phyloP scores from a whole-genome alignment of 2,797 vertebrate species.

The Microctenopoma lineatum region DNA sequence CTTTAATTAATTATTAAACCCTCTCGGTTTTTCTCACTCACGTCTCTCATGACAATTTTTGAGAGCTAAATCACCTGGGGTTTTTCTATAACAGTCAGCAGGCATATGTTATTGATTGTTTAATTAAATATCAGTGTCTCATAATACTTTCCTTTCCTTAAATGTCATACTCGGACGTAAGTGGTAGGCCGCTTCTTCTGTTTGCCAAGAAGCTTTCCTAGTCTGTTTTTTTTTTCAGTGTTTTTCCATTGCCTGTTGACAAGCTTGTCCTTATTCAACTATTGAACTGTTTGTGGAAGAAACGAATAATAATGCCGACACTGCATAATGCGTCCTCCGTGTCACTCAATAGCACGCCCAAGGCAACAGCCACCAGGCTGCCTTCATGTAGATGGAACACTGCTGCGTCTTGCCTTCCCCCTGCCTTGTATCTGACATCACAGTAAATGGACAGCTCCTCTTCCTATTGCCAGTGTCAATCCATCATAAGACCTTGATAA shows the following conservation, averaged over 20 bases:
- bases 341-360: slow-evolving; percentile 61
- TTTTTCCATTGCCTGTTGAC: slow-evolving; percentile 22
- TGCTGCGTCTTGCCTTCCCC: slow-evolving; percentile 41
- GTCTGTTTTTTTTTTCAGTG: neutral
- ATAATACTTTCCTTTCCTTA: slow-evolving; percentile 19
- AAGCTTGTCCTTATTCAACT: slow-evolving; percentile 39
- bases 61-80: slow-evolving; percentile 23
- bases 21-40: slow-evolving; percentile 14
- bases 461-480: slow-evolving; percentile 48
- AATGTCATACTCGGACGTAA: slow-evolving; percentile 6
- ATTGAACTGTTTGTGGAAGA: slow-evolving; percentile 50
- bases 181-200: neutral
- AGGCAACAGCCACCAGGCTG: slow-evolving; percentile 63
- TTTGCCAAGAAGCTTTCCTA: slow-evolving; percentile 4
- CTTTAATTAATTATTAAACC: slow-evolving; percentile 78
- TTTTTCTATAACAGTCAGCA: slow-evolving; percentile 10
- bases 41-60: slow-evolving; percentile 27
- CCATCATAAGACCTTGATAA: slow-evolving; percentile 63
- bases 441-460: slow-evolving; percentile 50
- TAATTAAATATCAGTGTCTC: slow-evolving; percentile 8
- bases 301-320: slow-evolving; percentile 39
- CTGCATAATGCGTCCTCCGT: slow-evolving; percentile 62
- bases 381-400: slow-evolving; percentile 58
- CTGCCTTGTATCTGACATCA: slow-evolving; percentile 44
- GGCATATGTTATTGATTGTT: slow-evolving; percentile 9